These are phyloP conservation scores for Lacerta agilis DNA, from an alignment of 2,797 vertebrate species.

Conservation along the genomic window DNA sequence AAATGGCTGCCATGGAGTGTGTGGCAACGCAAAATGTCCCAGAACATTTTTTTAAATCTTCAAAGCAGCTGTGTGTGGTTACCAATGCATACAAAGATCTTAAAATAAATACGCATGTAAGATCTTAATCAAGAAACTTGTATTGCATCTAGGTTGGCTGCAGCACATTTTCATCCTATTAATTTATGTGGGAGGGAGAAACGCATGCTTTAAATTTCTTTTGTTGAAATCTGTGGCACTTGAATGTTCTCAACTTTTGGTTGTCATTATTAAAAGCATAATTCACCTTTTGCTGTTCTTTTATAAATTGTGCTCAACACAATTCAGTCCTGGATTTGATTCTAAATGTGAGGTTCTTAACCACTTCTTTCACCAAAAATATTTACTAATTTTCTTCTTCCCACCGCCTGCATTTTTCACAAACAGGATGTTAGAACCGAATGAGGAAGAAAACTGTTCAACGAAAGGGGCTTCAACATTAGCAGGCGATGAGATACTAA, in stretches of 20 bases:
- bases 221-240: background rate
- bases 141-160: background rate
- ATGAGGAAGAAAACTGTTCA: rapidly evolving
- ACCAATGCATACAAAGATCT: no score
- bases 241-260: background rate
- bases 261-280: background rate
- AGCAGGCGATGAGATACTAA: no score
- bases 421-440: rapidly evolving
- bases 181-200: background rate
- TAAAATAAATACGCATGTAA: background rate
- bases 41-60: background rate
- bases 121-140: background rate
- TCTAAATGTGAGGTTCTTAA: background rate
- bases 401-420: slow-evolving; percentile 13
- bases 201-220: background rate
- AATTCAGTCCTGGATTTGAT: background rate
- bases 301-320: background rate
- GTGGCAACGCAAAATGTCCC: no score
- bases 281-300: background rate
- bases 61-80: background rate
- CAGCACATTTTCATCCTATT: background rate
- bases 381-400: slow-evolving; percentile 12
- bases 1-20: no score
- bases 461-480: background rate
- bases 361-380: background rate